These are phyloP conservation scores for Cephonodes hylas DNA, from an alignment of 2,888 invertebrate species.

Conservation along the genomic window DNA sequence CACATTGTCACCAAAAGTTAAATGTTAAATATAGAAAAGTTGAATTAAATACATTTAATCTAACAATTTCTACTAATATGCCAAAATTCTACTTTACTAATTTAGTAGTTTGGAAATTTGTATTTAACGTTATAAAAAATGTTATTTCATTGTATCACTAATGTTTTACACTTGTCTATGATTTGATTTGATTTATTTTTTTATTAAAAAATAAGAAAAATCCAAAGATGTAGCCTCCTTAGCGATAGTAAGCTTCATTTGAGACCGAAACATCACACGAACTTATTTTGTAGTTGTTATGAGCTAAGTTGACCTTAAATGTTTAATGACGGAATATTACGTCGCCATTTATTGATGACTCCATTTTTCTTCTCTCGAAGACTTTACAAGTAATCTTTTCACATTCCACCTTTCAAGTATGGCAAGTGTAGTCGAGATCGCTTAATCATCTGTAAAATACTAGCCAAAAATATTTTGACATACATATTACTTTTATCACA, in stretches of 20 bases:
- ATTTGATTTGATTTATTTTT: no score
- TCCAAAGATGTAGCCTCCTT: background rate
- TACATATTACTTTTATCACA: background rate
- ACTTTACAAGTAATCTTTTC: background rate
- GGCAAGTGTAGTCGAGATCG: background rate
- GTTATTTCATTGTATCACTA: background rate
- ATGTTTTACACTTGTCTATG: background rate
- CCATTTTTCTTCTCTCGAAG: background rate
- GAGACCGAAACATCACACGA: conserved; percentile 7
- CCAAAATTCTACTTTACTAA: background rate
- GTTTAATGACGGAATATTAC: background rate
- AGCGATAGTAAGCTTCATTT: background rate
- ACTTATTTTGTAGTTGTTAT: background rate
- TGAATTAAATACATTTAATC: background rate
- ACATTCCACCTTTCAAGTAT: background rate
- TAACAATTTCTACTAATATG: background rate
- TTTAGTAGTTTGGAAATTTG: background rate
- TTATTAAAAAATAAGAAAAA: background rate
- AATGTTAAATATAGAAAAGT: background rate
- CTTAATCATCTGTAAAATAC: background rate
- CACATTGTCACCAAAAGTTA: background rate
- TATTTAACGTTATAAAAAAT: background rate
- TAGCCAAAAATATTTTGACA: no score
- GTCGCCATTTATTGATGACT: background rate
- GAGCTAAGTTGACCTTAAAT: background rate